These are phyloP conservation scores for Nomada ferruginata DNA, from an alignment of 2,888 invertebrate species.

Conservation along the genomic window DNA sequence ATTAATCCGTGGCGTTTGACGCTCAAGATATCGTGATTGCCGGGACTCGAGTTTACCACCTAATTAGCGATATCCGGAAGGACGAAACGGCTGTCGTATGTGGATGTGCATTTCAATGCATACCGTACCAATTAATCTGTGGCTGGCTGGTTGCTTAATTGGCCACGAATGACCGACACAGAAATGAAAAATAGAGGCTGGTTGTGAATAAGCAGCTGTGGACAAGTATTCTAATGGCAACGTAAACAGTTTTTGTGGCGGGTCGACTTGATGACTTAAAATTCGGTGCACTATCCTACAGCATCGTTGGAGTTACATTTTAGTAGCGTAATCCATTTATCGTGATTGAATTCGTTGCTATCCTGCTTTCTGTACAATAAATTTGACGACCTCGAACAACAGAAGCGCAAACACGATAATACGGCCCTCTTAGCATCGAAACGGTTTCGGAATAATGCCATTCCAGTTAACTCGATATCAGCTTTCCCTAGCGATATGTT, in stretches of 20 bases:
- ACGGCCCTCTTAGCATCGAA: background rate
- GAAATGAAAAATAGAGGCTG: constrained; percentile 28
- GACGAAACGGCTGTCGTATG: constrained; percentile 24
- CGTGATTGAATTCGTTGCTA: background rate
- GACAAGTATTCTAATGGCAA: background rate
- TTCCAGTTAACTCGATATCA: constrained; percentile 20
- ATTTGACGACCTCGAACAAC: background rate
- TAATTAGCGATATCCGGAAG: constrained; percentile 54
- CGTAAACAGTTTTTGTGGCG: too few species aligned
- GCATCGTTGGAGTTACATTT: background rate
- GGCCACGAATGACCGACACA: constrained; percentile 47
- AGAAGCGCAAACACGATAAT: constrained; percentile 12
- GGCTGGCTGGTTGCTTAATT: constrained; percentile 42
- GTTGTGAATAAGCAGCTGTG: background rate
- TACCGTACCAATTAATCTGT: constrained; percentile 46
- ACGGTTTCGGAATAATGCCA: background rate
- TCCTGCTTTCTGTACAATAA: background rate
- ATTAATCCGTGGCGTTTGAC: constrained; percentile 49
- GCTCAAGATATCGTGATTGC: constrained; percentile 48
- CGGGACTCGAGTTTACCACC: constrained; percentile 12
- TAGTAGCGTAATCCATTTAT: background rate
- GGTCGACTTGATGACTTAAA: too few species aligned
- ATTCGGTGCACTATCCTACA: too few species aligned
- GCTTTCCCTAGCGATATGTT: background rate
- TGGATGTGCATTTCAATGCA: constrained; percentile 41